These are phyloP conservation scores for Asobara japonica DNA, from an alignment of 1,140 invertebrate genomes.

Conservation along the genomic window DNA sequence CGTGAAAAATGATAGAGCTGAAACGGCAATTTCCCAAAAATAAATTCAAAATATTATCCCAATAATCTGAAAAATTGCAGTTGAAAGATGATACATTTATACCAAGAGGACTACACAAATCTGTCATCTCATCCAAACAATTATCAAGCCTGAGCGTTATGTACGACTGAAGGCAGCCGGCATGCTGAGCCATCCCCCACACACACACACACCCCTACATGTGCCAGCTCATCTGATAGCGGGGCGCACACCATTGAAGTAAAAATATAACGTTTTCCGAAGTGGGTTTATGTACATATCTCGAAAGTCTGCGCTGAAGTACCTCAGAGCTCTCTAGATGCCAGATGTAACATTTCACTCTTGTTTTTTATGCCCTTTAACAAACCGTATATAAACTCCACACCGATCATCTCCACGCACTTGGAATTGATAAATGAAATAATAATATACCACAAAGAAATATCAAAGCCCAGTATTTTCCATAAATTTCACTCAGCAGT, in stretches of 20 bases:
- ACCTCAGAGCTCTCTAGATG: conserved; percentile 14
- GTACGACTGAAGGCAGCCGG: conserved; percentile 5
- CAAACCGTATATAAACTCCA: conserved; percentile 9
- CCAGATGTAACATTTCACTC: conserved; percentile 55
- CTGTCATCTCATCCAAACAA: conserved; percentile 16
- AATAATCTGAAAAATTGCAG: neutral
- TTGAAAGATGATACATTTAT: conserved; percentile 11
- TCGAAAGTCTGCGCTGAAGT: conserved; percentile 15
- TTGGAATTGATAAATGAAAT: conserved; percentile 2
- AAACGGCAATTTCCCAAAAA: too few relatives aligned
- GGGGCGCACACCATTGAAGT: conserved; percentile 4
- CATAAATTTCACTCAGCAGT: too few relatives aligned
- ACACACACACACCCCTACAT: neutral
- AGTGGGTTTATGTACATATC: conserved; percentile 13
- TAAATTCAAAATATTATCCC: neutral
- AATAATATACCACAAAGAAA: conserved; percentile 6
- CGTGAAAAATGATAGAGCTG: too few relatives aligned
- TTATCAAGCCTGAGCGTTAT: neutral
- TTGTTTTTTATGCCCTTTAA: conserved; percentile 39
- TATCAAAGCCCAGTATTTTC: too few relatives aligned
- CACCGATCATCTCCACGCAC: neutral
- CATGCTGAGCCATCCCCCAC: neutral
- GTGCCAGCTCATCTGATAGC: conserved; percentile 7
- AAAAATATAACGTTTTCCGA: conserved; percentile 14
- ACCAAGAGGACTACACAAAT: conserved; percentile 6